These are phyloP conservation scores for Champsocephalus esox DNA, from an alignment of 2,797 vertebrate genomes.

Conservation along the genomic window DNA sequence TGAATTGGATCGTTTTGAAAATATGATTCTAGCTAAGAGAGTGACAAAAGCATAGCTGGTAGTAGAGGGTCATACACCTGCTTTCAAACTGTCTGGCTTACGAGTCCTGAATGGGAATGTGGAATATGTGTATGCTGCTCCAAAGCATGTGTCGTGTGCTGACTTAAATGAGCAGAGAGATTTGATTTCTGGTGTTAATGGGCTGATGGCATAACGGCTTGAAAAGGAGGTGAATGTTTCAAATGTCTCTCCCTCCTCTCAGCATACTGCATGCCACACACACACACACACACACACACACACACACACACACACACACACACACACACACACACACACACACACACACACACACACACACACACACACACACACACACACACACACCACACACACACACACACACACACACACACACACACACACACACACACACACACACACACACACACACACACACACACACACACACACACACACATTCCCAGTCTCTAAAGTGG, in stretches of 20 bases:
- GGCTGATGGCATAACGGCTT: slow-evolving; percentile 32
- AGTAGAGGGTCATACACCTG: slow-evolving; percentile 1
- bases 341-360: not conserved
- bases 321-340: no score
- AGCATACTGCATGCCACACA: slow-evolving; percentile 19
- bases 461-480: not conserved
- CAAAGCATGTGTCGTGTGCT: slow-evolving; percentile 20
- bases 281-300: no score
- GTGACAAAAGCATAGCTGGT: not conserved
- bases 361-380: not conserved
- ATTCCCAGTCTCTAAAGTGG: slow-evolving; percentile 20
- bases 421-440: no score
- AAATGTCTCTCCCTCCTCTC: slow-evolving; percentile 24
- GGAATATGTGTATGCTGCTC: slow-evolving; percentile 24
- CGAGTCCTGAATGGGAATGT: slow-evolving; percentile 11
- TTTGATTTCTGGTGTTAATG: slow-evolving; percentile 46
- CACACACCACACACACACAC: not conserved
- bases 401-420: no score
- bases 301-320: no score
- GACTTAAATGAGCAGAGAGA: slow-evolving; percentile 21
- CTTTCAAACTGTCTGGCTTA: slow-evolving; percentile 23
- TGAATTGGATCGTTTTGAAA: not conserved
- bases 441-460: no score
- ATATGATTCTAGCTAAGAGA: not conserved
- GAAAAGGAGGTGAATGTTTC: slow-evolving; percentile 24